These are phyloP conservation scores for Falco berigora DNA, from an alignment of 2,797 vertebrate genomes.

Conservation along the genomic window DNA sequence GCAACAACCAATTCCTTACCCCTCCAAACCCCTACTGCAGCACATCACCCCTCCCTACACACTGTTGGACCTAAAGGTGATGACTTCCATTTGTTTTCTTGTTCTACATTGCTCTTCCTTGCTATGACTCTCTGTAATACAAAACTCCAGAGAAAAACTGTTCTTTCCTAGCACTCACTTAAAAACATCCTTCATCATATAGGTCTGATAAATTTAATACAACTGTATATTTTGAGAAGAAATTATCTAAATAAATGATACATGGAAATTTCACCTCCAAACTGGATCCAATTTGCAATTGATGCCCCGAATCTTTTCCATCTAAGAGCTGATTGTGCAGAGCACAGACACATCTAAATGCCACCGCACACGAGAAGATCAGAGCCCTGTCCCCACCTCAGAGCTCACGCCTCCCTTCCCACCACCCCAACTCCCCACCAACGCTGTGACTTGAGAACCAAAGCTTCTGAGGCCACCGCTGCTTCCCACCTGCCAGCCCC, in stretches of 20 bases:
- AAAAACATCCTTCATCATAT: fast-evolving
- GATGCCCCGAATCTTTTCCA: neutral
- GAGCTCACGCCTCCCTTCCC: fast-evolving
- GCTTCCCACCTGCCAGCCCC: neutral
- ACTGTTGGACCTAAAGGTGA: no score
- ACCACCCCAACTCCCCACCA: no score
- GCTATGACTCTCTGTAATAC: neutral
- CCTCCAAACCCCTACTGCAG: neutral
- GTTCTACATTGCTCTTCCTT: neutral
- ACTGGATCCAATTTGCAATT: no score
- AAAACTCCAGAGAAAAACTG: neutral
- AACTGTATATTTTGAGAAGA: neutral
- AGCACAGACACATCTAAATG: neutral
- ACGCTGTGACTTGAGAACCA: fast-evolving
- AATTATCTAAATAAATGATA: fast-evolving
- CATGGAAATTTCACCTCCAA: neutral
- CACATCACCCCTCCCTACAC: neutral
- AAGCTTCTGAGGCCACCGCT: neutral
- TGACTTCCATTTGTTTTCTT: neutral
- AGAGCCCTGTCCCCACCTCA: no score
- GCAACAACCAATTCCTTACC: neutral
- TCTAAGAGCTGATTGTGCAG: neutral
- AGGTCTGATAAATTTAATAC: neutral
- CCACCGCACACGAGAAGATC: fast-evolving
- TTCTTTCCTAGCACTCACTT: neutral